Percentiles rank a stretch among this genome's conserved stretches.
phyloP scores from a whole-genome alignment of 30 jellyfish, hydroid and myxozoan genomes.

The Phacellophora camtschatica region DNA sequence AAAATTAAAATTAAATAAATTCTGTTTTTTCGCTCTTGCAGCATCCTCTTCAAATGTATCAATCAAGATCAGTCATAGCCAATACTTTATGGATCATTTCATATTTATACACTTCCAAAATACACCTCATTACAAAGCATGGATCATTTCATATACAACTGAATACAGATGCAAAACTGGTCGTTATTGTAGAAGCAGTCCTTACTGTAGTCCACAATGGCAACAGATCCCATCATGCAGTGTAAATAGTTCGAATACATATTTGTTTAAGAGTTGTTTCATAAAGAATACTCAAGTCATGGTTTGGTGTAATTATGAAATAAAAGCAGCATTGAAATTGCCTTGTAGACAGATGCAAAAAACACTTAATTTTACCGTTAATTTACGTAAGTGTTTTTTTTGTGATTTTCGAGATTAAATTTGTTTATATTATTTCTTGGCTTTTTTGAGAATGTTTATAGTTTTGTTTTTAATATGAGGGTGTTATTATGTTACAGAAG shows the following conservation, averaged over 20 bases:
- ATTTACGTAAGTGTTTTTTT: background rate
- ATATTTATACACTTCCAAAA: conserved; percentile 15
- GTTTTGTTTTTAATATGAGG: no score
- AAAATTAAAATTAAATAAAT: no score
- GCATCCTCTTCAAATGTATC: background rate
- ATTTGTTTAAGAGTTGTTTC: background rate
- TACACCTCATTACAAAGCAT: background rate
- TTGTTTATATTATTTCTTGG: no score
- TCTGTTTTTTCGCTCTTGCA: background rate
- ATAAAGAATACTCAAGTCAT: background rate
- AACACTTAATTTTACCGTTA: background rate
- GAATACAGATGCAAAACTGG: conserved; percentile 12
- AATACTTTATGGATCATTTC: conserved; percentile 28
- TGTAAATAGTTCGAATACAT: background rate
- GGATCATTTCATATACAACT: background rate
- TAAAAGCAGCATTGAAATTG: background rate
- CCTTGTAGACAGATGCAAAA: conserved; percentile 7
- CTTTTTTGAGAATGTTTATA: no score
- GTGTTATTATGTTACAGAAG: no score
- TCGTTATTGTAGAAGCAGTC: no score
- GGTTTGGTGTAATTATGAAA: background rate
- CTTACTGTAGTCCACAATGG: conserved; percentile 13
- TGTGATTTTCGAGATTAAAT: no score
- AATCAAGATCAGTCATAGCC: conserved; percentile 8
- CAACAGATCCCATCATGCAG: conserved; percentile 20